phyloP scores from a whole-genome alignment of 2,888 invertebrate species.

The Mycogona germanica region DNA sequence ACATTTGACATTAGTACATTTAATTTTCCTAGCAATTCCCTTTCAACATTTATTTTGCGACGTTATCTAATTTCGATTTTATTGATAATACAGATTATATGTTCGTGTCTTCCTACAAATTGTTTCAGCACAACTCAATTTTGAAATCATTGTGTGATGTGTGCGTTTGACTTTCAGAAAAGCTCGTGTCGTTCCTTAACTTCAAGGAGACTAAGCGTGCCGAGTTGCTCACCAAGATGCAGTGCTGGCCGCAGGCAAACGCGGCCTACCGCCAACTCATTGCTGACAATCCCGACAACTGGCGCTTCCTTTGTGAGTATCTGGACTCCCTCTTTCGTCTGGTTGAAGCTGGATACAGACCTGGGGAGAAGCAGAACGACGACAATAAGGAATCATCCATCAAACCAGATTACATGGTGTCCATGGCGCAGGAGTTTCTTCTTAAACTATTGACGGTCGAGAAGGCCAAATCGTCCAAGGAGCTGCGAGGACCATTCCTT shows the following conservation, averaged over 20 bases:
- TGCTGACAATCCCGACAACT: constrained; percentile 50
- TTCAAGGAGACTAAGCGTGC: constrained; percentile 53
- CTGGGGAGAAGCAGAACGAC: constrained; percentile 28
- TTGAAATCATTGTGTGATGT: no score
- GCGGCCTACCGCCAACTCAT: constrained; percentile 58
- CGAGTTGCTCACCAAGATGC: constrained; percentile 55
- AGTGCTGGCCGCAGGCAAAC: constrained; percentile 62
- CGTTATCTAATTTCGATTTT: no score
- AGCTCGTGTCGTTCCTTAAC: constrained; percentile 46
- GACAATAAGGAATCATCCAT: not conserved
- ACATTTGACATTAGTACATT: no score
- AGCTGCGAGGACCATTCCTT: constrained; percentile 60
- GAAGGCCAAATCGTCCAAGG: constrained; percentile 16
- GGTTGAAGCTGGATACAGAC: constrained; percentile 31
- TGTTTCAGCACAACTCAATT: no score
- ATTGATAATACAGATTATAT: no score
- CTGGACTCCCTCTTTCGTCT: constrained; percentile 55
- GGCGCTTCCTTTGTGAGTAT: constrained; percentile 45
- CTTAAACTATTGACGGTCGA: constrained; percentile 26
- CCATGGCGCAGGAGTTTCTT: constrained; percentile 31
- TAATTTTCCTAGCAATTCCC: no score
- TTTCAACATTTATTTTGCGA: no score
- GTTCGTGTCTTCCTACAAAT: no score
- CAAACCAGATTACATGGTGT: constrained; percentile 29
- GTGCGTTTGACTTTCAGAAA: constrained; percentile 28